Percentiles rank a stretch among this genome's conserved stretches.
phyloP scores from a whole-genome alignment of 2,113 vertebrate species.

The Azemiops feae region DNA sequence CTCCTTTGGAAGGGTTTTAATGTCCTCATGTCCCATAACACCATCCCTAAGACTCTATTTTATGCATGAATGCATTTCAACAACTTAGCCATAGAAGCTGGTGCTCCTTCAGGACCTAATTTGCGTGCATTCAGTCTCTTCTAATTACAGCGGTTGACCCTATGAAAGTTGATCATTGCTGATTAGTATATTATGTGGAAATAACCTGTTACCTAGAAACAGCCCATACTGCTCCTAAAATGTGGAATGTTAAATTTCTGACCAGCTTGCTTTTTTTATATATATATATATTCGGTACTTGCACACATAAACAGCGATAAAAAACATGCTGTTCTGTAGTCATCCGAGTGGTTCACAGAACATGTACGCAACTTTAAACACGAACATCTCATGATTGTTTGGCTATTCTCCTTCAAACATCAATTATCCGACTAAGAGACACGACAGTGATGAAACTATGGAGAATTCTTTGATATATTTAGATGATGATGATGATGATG shows the following conservation, averaged over 20 bases:
- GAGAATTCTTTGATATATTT: neutral
- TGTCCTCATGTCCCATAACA: neutral
- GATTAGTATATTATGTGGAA: constrained; percentile 48
- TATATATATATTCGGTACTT: neutral
- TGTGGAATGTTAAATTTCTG: neutral
- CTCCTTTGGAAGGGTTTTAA: neutral
- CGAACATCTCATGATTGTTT: neutral
- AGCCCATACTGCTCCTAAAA: constrained; percentile 22
- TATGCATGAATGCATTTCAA: neutral
- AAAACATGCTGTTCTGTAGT: neutral
- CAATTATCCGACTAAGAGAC: neutral
- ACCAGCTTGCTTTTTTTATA: neutral
- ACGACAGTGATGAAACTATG: neutral
- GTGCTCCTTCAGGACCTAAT: constrained; percentile 36
- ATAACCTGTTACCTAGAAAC: constrained; percentile 6
- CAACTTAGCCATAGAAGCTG: neutral
- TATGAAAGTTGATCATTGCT: constrained; percentile 51
- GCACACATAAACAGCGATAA: neutral
- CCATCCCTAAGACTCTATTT: neutral
- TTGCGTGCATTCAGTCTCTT: constrained; percentile 38
- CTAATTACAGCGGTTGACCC: constrained; percentile 52
- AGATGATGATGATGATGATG: neutral
- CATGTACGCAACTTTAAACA: neutral
- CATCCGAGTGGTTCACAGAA: neutral
- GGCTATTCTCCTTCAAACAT: neutral